Base-by-base conservation (phyloP, 2,888 invertebrate species). In the Drosophila picticornis region DNA sequence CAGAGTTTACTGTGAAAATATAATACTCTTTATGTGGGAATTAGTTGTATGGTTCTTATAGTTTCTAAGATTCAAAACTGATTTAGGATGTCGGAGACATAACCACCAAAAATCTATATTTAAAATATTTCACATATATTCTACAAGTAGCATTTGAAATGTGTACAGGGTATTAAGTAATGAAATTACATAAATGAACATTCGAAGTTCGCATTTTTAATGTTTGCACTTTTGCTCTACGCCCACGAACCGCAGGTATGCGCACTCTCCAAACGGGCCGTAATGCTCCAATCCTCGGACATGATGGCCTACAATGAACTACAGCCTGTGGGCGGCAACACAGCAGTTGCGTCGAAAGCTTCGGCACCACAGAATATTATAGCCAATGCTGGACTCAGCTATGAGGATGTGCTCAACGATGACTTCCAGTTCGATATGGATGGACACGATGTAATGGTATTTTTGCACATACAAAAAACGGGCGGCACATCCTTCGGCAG, bases 401-500 rank as follows among this genome's bases (percentile, higher is more conserved):
- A 97, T 92, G 97, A 97, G 92, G 97, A 97, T 93, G 96, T 97
- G 88, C 94, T 97, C 65, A 97, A 97, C 92, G 97, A 97, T 92
- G 96, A 96, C 94, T 97, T 97, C 93, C 95, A 96, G 90, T 98
- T 98, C 94, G 97, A 98, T 93, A 96, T 98, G 94, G 96, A 97
- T 92, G 97, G 97, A 16, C 97, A 97, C 91, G 99, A 99, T 94
- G 99, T 99, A 66, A 97, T 99, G 95, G 99, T 99, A 96, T 99
- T 95, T 94, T 91, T 99, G 83, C 99, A 99, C 93, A 99, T 99
- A 93, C 99, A 99, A 94, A 99, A 99, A 94, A 99, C 99, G 61
- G 99, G 99, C 64, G 99, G 99, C 34, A 99, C 99, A 48, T 96
- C 98, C 10, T 99, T 99, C 93, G 99, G 99, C 63, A 96, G 97